Percentiles rank a stretch among this genome's conserved stretches.
Evolutionary conservation across 2,888 invertebrate genomes (phyloP).

Genomic region (Cheilosia urbana): DNA sequence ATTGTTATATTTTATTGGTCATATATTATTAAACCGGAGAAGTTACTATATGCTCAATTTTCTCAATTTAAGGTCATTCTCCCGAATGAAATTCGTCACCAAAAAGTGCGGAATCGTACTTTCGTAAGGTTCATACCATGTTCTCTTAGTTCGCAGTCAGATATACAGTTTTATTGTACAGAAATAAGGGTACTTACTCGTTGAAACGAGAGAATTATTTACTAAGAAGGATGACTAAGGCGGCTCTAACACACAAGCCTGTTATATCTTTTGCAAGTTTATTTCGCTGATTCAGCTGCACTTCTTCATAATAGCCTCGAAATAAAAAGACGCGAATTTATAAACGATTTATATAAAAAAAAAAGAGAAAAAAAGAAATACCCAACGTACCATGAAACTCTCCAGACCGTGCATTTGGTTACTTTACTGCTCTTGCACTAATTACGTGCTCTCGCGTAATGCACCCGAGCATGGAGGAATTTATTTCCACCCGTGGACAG

Average conservation of each 20-base stretch:
- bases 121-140: too few relatives aligned
- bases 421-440: constrained; percentile 46
- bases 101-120: too few relatives aligned
- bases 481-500: not conserved
- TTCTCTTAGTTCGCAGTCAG: too few relatives aligned
- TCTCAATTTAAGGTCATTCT: too few relatives aligned
- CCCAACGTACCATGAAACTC: constrained; percentile 61
- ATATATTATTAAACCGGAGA: too few relatives aligned
- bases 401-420: constrained; percentile 65
- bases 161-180: too few relatives aligned
- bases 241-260: not conserved
- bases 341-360: too few relatives aligned
- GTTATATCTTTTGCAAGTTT: not conserved
- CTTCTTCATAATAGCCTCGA: not conserved
- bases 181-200: too few relatives aligned
- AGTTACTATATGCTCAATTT: too few relatives aligned
- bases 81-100: too few relatives aligned
- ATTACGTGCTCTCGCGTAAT: constrained; percentile 52
- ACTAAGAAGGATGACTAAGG: not conserved
- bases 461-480: constrained; percentile 35
- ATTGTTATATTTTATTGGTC: too few relatives aligned
- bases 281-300: not conserved
- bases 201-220: too few relatives aligned
- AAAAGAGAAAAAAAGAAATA: constrained; percentile 4
- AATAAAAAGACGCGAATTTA: not conserved